Evolutionary conservation across 2,797 vertebrate species (phyloP).

Genomic region (Austrolebias charrua): DNA sequence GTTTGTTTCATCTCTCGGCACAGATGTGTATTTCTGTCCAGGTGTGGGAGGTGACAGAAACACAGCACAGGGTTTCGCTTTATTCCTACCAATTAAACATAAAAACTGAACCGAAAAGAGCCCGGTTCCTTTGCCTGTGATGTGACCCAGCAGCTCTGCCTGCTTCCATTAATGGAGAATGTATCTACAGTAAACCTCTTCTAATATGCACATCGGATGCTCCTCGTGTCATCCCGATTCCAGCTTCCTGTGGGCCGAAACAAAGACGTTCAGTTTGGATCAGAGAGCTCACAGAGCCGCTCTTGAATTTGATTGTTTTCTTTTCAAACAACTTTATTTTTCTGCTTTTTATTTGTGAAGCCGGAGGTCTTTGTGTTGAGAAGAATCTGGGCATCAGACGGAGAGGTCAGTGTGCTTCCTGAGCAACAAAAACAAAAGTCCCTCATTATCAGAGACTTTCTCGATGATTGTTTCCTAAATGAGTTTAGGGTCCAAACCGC

Average conservation of each 20-base stretch:
- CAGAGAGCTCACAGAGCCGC: conserved; percentile 21
- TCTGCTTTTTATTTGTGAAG: neutral
- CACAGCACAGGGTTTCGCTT: neutral
- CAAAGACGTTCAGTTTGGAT: conserved; percentile 23
- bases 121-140: neutral
- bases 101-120: conserved; percentile 15
- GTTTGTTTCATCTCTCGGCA: conserved; percentile 28
- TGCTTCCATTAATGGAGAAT: conserved; percentile 1
- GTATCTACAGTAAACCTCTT: neutral
- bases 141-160: neutral
- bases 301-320: neutral
- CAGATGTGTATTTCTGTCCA: conserved; percentile 3
- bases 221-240: neutral
- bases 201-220: conserved; percentile 8
- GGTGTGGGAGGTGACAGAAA: conserved; percentile 16
- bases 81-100: conserved; percentile 29
- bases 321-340: neutral
- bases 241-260: neutral
- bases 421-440: neutral
- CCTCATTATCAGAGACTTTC: neutral
- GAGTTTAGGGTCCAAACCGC: neutral
- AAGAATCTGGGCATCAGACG: neutral
- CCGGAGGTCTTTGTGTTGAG: neutral
- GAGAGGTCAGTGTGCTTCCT: conserved; percentile 11
- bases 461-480: neutral